Percentiles rank a stretch among this genome's conserved stretches.
These are phyloP conservation scores for Chinchilla lanigera DNA, from an alignment of 2,113 vertebrate species.

Conservation along the genomic window DNA sequence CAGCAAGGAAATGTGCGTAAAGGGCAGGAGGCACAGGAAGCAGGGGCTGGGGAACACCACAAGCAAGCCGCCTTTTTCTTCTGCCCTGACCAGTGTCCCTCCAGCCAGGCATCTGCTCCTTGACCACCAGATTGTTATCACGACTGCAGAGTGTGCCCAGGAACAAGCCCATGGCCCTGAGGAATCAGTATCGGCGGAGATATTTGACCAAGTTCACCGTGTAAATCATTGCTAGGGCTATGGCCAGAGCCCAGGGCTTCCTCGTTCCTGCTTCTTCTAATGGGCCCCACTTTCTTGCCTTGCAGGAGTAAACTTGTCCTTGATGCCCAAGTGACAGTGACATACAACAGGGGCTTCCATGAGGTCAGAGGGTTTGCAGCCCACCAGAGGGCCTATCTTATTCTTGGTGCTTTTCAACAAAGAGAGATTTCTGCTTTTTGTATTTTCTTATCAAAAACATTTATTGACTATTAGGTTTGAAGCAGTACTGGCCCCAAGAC, in stretches of 20 bases:
- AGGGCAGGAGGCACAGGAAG: not conserved
- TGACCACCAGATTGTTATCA: not conserved
- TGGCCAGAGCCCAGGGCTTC: not conserved
- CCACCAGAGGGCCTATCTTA: not conserved
- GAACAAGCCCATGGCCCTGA: not conserved
- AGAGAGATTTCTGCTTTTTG: constrained; percentile 41
- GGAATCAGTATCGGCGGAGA: not conserved
- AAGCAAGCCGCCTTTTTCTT: not conserved
- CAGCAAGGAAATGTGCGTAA: not conserved
- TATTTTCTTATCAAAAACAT: not conserved
- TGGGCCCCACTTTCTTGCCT: not conserved
- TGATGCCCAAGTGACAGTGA: not conserved
- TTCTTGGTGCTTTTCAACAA: constrained; percentile 20
- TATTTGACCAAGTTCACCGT: not conserved
- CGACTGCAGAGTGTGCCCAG: not conserved
- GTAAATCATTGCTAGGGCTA: not conserved
- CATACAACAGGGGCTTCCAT: not conserved
- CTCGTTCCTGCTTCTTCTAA: not conserved
- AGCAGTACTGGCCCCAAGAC: not conserved
- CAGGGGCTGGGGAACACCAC: not conserved
- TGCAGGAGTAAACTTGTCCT: not conserved
- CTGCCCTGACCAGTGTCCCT: not conserved
- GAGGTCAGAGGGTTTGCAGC: not conserved
- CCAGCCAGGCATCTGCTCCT: not conserved
- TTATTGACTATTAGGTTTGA: not conserved